phyloP scores from a whole-genome alignment of 2,888 invertebrate species.

The Cephus pygmeus region DNA sequence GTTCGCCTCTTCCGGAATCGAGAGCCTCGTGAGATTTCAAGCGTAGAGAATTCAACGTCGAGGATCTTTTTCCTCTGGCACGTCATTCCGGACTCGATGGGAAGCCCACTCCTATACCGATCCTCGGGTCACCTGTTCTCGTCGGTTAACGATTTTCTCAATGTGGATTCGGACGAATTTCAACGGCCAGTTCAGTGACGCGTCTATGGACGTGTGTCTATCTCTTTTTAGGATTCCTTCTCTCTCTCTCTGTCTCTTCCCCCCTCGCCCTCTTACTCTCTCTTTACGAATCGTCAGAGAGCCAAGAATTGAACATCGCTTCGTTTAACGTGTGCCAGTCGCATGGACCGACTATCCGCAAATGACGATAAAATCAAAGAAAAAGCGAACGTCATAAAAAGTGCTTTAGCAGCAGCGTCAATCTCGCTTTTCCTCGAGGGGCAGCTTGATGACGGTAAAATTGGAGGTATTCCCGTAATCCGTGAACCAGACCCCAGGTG shows the following conservation, averaged over 20 bases:
- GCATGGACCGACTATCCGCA: not conserved
- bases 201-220: not conserved
- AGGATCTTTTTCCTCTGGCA: too few relatives aligned
- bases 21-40: too few relatives aligned
- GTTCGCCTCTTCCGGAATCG: too few relatives aligned
- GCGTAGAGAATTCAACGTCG: too few relatives aligned
- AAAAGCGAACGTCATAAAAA: slow-evolving; percentile 14
- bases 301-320: too few relatives aligned
- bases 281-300: not conserved
- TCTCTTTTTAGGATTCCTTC: not conserved
- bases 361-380: slow-evolving; percentile 19
- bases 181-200: too few relatives aligned
- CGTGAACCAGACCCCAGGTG: not conserved
- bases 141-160: too few relatives aligned
- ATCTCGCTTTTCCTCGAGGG: slow-evolving; percentile 11
- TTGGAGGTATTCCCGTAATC: slow-evolving; percentile 11
- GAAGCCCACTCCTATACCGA: too few relatives aligned
- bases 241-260: not conserved
- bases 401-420: slow-evolving; percentile 16
- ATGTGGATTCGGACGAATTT: too few relatives aligned
- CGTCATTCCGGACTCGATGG: too few relatives aligned
- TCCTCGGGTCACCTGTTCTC: too few relatives aligned
- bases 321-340: not conserved
- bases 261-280: not conserved
- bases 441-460: slow-evolving; percentile 13